Evolutionary conservation across 2,113 vertebrate species (phyloP).

Genomic region (Petromus typicus): DNA sequence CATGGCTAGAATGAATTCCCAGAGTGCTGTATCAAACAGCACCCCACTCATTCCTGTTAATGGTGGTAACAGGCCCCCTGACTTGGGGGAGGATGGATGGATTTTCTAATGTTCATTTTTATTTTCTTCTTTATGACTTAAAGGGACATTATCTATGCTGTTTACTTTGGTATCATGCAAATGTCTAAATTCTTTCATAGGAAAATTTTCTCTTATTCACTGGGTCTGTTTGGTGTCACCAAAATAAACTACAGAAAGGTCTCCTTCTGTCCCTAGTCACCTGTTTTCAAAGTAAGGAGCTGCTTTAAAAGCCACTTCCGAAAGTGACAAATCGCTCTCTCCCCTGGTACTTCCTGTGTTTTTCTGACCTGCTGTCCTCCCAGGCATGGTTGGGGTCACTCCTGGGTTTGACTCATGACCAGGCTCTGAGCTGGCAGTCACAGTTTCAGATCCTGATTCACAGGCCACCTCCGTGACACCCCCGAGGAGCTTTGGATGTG

Average conservation of each 20-base stretch:
- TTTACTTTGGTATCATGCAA: not conserved
- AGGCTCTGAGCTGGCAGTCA: not conserved
- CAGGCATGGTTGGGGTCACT: not conserved
- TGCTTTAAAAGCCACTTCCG: not conserved
- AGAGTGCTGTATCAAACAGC: not conserved
- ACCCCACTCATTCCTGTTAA: not conserved
- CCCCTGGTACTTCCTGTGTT: not conserved
- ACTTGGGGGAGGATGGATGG: not conserved
- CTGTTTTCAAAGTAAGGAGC: constrained; percentile 29
- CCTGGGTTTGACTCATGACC: not conserved
- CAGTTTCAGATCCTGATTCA: not conserved
- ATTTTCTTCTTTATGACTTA: not conserved
- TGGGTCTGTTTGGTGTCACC: not conserved
- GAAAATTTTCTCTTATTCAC: not conserved
- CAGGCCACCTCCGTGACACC: not conserved
- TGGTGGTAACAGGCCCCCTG: not conserved
- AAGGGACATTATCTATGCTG: not conserved
- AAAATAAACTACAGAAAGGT: not conserved
- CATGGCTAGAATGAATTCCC: not conserved
- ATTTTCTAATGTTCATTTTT: not conserved
- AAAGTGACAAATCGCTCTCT: not conserved
- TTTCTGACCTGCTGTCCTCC: not conserved
- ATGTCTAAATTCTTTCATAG: not conserved
- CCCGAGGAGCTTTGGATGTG: not conserved
- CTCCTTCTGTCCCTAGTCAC: not conserved